A percentile compares a stretch with the other conserved stretches of the same genome.
phyloP scores from a whole-genome alignment of 92 coral and sea anemone genomes.

The Ricordea florida region DNA sequence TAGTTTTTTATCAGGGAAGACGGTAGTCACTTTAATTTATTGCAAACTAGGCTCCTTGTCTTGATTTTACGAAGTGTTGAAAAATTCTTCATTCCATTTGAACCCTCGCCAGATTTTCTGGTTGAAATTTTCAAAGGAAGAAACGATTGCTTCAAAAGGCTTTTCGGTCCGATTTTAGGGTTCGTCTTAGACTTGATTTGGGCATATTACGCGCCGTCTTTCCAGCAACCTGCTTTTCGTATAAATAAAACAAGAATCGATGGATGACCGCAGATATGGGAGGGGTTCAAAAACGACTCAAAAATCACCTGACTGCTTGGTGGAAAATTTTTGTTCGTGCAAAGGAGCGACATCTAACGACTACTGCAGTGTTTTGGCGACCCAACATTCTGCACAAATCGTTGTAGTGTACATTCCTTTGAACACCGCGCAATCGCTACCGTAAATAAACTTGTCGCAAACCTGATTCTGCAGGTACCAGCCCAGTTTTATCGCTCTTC shows the following conservation, averaged over 20 bases:
- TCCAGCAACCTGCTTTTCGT: slow-evolving; percentile 54
- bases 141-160: too few species aligned
- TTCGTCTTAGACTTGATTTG: slow-evolving; percentile 21
- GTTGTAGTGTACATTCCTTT: slow-evolving; percentile 10
- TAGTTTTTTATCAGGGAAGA: slow-evolving; percentile 30
- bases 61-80: slow-evolving; percentile 1
- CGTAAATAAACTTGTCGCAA: slow-evolving; percentile 18
- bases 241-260: slow-evolving; percentile 71
- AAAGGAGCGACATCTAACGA: background rate
- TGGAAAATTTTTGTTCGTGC: background rate
- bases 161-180: background rate
- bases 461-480: slow-evolving; percentile 4
- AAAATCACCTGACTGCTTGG: slow-evolving; percentile 7
- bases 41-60: slow-evolving; percentile 32
- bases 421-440: background rate
- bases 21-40: slow-evolving; percentile 34
- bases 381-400: background rate
- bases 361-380: background rate
- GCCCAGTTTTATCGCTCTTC: slow-evolving; percentile 6
- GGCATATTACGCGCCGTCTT: slow-evolving; percentile 15
- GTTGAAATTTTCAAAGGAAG: background rate
- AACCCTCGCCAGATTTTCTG: background rate
- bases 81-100: background rate
- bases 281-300: slow-evolving; percentile 54
- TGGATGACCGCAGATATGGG: slow-evolving; percentile 54